phyloP scores from a whole-genome alignment of 2,113 vertebrate species.

The Gyps fulvus region DNA sequence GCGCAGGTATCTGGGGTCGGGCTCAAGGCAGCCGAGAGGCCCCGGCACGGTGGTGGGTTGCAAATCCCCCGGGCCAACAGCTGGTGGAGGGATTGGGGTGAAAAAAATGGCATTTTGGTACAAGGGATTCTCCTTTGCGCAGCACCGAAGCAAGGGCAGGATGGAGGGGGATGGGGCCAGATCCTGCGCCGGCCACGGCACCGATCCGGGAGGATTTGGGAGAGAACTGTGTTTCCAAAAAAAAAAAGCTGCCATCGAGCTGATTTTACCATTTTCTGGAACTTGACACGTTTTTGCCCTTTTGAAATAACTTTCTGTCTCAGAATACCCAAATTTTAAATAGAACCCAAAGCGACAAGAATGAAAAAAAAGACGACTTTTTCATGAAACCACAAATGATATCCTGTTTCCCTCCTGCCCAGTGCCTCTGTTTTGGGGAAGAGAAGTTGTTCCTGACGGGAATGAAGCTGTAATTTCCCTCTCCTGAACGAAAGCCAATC shows the following conservation, averaged over 20 bases:
- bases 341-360: conserved; percentile 6
- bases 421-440: background rate
- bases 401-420: conserved; percentile 35
- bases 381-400: conserved; percentile 2
- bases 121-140: rapidly evolving
- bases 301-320: conserved; percentile 9
- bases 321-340: conserved; percentile 30
- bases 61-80: background rate
- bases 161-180: background rate
- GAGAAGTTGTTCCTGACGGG: background rate
- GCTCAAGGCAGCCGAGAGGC: background rate
- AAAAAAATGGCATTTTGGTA: background rate
- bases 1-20: background rate
- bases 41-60: background rate
- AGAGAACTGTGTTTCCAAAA: background rate
- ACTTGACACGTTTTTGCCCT: background rate
- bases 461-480: background rate
- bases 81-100: background rate
- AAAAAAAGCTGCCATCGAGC: background rate
- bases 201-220: background rate
- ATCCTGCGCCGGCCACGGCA: background rate
- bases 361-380: background rate
- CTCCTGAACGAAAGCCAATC: background rate
- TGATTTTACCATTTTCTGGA: background rate
- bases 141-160: rapidly evolving